phyloP scores from a whole-genome alignment of 2,888 invertebrate genomes.

The Trissolcus brochymenae region DNA sequence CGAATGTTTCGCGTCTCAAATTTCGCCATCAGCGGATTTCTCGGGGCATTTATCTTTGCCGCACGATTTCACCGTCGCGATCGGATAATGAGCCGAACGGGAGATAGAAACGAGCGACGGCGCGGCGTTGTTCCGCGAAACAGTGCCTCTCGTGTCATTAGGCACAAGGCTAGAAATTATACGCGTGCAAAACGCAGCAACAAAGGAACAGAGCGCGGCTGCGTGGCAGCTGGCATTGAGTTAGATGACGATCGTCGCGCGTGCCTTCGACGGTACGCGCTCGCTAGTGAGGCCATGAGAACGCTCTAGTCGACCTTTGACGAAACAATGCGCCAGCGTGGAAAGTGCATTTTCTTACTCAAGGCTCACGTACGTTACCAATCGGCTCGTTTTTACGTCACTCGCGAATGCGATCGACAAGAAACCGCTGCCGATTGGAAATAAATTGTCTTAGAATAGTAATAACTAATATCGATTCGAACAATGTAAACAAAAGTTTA shows the following conservation, averaged over 20 bases:
- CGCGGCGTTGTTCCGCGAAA: conserved; percentile 38
- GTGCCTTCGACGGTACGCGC: conserved; percentile 34
- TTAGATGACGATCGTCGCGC: conserved; percentile 49
- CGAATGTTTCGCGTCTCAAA: conserved; percentile 11
- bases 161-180: conserved; percentile 67
- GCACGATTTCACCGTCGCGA: conserved; percentile 17
- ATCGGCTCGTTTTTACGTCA: conserved; percentile 27
- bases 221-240: conserved; percentile 56
- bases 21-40: conserved; percentile 15
- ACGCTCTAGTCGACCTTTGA: conserved; percentile 60
- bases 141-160: conserved; percentile 65
- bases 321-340: conserved; percentile 62
- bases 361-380: conserved; percentile 51
- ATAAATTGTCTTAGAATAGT: not conserved
- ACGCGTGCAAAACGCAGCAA: conserved; percentile 55
- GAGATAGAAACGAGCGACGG: conserved; percentile 20
- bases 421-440: not conserved
- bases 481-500: not conserved
- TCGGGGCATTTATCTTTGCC: conserved; percentile 20
- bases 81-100: conserved; percentile 29
- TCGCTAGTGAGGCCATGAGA: conserved; percentile 53
- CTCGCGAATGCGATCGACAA: conserved; percentile 32
- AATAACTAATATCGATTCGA: not conserved
- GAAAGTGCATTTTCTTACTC: conserved; percentile 62
- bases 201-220: conserved; percentile 50